Conservation (phyloP, 2,888 invertebrate species). For the Cancer borealis region DNA sequence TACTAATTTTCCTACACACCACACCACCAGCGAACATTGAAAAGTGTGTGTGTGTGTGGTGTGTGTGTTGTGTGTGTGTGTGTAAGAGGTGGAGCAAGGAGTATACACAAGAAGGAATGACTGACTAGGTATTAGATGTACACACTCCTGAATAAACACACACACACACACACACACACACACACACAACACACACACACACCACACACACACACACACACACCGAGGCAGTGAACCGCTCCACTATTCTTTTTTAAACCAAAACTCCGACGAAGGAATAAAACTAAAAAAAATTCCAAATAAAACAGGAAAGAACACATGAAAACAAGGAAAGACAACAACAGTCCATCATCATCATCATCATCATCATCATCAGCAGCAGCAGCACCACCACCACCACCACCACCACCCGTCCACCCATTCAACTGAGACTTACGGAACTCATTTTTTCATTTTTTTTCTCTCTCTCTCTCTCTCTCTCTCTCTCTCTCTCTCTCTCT, state of each 20-base stretch:
- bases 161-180: constrained; percentile 48
- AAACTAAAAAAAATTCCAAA: neutral
- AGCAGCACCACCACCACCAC: too few relatives aligned
- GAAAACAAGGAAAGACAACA: too few relatives aligned
- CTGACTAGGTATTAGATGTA: constrained; percentile 15
- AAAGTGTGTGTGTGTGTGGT: constrained; percentile 49
- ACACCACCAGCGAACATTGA: neutral
- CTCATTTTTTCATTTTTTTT: too few relatives aligned
- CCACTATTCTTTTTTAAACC: neutral
- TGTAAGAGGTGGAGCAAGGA: neutral
- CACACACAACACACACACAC: constrained; percentile 52
- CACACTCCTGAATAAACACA: neutral
- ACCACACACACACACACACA: constrained; percentile 44
- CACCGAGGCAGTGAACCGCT: neutral
- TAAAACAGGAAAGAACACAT: neutral
- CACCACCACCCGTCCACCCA: too few relatives aligned
- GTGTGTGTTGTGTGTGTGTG: constrained; percentile 41
- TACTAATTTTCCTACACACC: neutral
- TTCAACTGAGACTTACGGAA: too few relatives aligned
- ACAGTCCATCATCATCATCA: too few relatives aligned
- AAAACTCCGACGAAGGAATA: neutral
- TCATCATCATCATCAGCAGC: too few relatives aligned
- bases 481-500: too few relatives aligned
- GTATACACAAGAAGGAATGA: neutral
- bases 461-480: too few relatives aligned